Base-by-base conservation (phyloP, 2,113 vertebrate species). In the Chitala chitala region DNA sequence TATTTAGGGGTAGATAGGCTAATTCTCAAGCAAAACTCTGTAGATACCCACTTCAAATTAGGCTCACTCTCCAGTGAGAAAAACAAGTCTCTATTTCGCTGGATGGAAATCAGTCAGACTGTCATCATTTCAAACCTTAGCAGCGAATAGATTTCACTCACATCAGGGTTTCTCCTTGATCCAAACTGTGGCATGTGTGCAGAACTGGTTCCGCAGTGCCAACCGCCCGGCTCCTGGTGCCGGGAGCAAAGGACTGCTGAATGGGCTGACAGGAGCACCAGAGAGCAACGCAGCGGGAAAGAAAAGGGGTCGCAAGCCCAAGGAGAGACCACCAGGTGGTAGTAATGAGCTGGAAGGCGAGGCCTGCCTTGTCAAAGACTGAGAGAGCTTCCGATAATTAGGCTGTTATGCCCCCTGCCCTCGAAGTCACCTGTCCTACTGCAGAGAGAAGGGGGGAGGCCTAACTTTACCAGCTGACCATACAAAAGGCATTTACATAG, bases 191-290 rank as follows among this genome's bases (percentile, higher is more conserved):
- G 12, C 61, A n/a, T 15, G 64, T 53, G 61, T 20, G 80, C 53
- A 98, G 96, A 99, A 99, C 89, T 99, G 96, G 96, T 99, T 99
- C 86, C 93, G 94, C 38, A 92, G 95, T 48, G 92, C 93, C 1
- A 84, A 85, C 65, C 91, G 94, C 54, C 85, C 89, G 8, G 86
- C 85, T 44, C 82, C 89, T 81, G 91, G 87, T 82, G 94, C 87
- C 82, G 93, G 91, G 81, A 90, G 64, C 79, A 90, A 86, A 86
- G 88, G 87, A 15, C 79, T 84, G 3, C 84, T 89, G 73, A 83
- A 87, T 42, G 82, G 80, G 17, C 76, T 94, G 78, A 53, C 50
- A 29, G 68, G 46, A 15, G 24, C 7, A 3, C 0, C 68, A 1
- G 88, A 80, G 82, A 94, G 88, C 31, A 87, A 83, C 61, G 85